A percentile compares a stretch with the other conserved stretches of the same genome.
Evolutionary conservation across 2,797 vertebrate species (phyloP).

Genomic region (Meriones psammophilus): DNA sequence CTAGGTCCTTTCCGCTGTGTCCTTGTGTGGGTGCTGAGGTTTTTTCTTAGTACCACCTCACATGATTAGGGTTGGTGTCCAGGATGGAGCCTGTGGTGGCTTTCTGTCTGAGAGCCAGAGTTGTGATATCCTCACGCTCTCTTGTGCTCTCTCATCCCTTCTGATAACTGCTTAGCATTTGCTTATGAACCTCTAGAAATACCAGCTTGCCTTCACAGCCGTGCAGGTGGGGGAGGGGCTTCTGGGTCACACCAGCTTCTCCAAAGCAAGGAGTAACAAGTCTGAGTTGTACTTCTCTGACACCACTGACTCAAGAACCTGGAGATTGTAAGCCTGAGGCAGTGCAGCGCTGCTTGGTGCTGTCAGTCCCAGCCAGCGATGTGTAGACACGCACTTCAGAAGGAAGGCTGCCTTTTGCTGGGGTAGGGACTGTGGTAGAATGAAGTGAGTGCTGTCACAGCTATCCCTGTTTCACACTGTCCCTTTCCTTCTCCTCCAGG

Average conservation of each 20-base stretch:
- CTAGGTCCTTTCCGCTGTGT: background rate
- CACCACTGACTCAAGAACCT: background rate
- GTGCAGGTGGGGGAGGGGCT: background rate
- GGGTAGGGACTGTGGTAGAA: background rate
- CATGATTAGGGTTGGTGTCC: background rate
- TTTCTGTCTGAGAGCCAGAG: background rate
- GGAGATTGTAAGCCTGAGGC: background rate
- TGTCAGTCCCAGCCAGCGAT: background rate
- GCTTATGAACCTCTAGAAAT: background rate
- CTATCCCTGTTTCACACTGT: background rate
- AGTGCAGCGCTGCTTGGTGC: background rate
- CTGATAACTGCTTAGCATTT: background rate
- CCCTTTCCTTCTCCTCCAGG: constrained; percentile 87
- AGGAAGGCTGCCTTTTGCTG: background rate
- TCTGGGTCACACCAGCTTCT: background rate
- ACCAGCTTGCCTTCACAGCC: background rate
- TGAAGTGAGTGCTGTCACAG: background rate
- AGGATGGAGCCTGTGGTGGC: background rate
- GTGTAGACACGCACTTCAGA: background rate
- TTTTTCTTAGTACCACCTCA: background rate
- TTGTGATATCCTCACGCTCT: background rate
- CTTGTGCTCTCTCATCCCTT: background rate
- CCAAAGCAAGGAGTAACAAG: background rate
- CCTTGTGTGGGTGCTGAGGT: background rate
- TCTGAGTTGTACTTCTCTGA: background rate